phyloP scores from a whole-genome alignment of 2,113 vertebrate species.

The human (Homo sapiens) region DNA sequence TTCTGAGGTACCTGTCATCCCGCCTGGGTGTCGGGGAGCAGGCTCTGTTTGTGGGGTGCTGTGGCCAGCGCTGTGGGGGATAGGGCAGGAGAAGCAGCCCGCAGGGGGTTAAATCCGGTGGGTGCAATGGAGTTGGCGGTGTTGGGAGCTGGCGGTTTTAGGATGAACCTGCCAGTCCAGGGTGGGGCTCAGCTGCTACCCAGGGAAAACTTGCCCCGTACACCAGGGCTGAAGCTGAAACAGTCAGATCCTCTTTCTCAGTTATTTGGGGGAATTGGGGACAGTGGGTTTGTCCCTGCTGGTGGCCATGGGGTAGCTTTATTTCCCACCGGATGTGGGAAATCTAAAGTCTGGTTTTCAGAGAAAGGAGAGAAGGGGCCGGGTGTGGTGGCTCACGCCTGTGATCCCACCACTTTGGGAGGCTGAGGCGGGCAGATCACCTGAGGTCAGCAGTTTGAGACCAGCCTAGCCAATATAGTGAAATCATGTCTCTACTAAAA shows the following conservation, averaged over 20 bases:
- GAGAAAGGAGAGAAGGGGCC: not conserved
- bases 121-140: fast-evolving
- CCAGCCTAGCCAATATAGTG: too few relatives aligned
- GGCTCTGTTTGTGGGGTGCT: fast-evolving
- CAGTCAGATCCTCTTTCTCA: not conserved
- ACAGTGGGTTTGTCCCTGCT: not conserved
- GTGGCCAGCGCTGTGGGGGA: fast-evolving
- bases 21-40: fast-evolving
- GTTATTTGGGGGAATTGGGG: not conserved
- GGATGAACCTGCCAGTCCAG: fast-evolving
- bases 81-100: fast-evolving
- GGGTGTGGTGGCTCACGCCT: too few relatives aligned
- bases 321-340: not conserved
- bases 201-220: fast-evolving
- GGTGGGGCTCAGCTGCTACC: not conserved
- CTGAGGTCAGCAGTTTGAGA: too few relatives aligned
- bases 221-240: too few relatives aligned
- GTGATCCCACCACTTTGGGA: too few relatives aligned
- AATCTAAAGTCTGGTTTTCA: not conserved
- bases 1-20: fast-evolving
- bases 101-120: fast-evolving
- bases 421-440: too few relatives aligned
- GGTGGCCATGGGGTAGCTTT: not conserved
- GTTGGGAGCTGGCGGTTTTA: not conserved
- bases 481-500: too few relatives aligned